Evolutionary conservation across 1,140 invertebrate species (phyloP).

Genomic region (Pseudomyrmex sp.): DNA sequence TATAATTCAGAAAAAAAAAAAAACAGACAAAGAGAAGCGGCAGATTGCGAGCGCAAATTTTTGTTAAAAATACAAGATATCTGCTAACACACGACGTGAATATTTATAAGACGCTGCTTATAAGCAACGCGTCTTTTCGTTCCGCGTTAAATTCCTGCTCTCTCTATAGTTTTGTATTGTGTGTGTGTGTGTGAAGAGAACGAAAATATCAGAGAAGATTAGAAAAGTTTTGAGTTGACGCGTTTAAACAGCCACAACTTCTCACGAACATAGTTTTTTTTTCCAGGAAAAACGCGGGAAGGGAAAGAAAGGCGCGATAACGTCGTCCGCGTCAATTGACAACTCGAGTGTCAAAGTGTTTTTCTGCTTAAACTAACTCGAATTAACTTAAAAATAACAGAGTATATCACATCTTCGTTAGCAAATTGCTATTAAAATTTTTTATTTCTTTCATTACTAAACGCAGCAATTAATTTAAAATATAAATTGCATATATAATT

Average conservation of each 20-base stretch:
- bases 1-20: background rate
- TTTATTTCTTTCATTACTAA: too few species aligned
- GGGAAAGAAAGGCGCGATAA: background rate
- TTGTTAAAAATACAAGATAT: constrained; percentile 1
- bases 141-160: constrained; percentile 1
- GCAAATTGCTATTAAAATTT: background rate
- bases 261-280: background rate
- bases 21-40: constrained; percentile 47
- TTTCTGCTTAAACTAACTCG: background rate
- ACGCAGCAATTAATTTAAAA: too few species aligned
- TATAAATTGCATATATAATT: too few species aligned
- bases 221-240: constrained; percentile 39
- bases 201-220: constrained; percentile 36
- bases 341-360: background rate
- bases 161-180: background rate
- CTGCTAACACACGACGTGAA: constrained; percentile 49
- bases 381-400: background rate
- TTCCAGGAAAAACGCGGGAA: background rate
- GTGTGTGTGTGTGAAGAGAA: too few species aligned
- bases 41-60: constrained; percentile 56
- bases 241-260: constrained; percentile 35
- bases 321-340: background rate
- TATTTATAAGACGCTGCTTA: constrained; percentile 65
- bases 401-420: background rate
- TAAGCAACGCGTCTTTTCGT: constrained; percentile 8